Evolutionary conservation across 2,797 vertebrate species (phyloP).

Genomic region (Sebastes nivosus): DNA sequence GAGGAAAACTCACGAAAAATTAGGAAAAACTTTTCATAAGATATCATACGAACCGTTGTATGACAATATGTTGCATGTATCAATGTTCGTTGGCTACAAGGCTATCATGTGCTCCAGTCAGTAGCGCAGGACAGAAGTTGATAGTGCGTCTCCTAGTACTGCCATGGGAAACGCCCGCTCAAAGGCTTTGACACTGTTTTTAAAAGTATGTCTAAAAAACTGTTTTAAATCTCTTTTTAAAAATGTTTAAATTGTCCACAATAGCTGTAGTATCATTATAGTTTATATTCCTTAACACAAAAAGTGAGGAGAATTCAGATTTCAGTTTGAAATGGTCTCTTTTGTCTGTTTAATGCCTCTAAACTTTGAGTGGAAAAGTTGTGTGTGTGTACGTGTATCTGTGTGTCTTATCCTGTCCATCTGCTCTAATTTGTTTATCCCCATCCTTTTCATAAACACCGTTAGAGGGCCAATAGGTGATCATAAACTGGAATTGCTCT

Average conservation of each 20-base stretch:
- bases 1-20: rapidly evolving
- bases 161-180: not conserved
- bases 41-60: no score
- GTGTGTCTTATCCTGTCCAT: conserved; percentile 54
- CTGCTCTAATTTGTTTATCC: conserved; percentile 65
- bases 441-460: conserved; percentile 68
- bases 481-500: conserved; percentile 53
- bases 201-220: not conserved
- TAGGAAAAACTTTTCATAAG: no score
- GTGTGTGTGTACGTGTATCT: conserved; percentile 3
- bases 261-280: not conserved
- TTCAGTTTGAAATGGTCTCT: not conserved
- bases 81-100: not conserved
- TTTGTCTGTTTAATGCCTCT: not conserved
- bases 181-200: not conserved
- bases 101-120: not conserved
- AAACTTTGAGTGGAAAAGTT: conserved; percentile 6
- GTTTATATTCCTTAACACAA: not conserved
- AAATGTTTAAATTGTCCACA: not conserved
- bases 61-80: not conserved
- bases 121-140: not conserved
- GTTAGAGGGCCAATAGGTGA: conserved; percentile 71
- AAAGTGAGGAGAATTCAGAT: not conserved
- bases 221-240: not conserved
- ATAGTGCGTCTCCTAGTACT: not conserved